Evolutionary conservation across 2,888 invertebrate genomes (phyloP), one percentile per base, ranked within the genome.

Genomic region (Drosophila mimica): DNA sequence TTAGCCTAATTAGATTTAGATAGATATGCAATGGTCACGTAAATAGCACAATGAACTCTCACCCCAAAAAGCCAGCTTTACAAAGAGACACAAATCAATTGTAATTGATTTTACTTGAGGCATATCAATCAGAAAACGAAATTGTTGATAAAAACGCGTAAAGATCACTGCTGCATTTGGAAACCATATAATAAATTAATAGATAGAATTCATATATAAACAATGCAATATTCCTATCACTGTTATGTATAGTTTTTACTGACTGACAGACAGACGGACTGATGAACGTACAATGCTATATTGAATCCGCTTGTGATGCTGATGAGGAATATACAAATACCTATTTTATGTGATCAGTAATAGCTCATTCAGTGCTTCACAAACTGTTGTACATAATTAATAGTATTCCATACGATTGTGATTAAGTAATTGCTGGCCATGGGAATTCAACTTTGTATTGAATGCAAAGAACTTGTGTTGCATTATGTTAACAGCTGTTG

Each of bases 401-500:
- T 43, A 1, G 13, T 20, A 11, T 7, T 38, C 3, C 17, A 38
- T 17, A 0, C 7, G 11, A 43, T 43, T 20, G 11, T 20, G 11
- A 43, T 43, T 43, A 20, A 6, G 43, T 43, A 13, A 46, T 15
- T 36, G 36, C 36, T 36, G 36, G 6, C 15, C 36, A 36, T 6
- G 15, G 46, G 31, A 28, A 38, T 40, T 20, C 8, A 20, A 30
- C 33, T 28, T 51, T 64, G 30, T 31, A 31, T n/a, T 65, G 9
- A 38, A 33, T 61, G 20, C 9, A 40, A 64, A 49, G 36, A 25
- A 65, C 17, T 64, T 17, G n/a, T 34, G 64, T 5, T 25, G 30
- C 36, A 48, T n/a, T 7, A 28, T 64, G 38, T 31, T 36, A 63
- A 48, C 48, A 64, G 34, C 64, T 64, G 63, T 48, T 36, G 46